phyloP scores from a whole-genome alignment of 2,113 vertebrate genomes.

The Montifringilla adamsi region DNA sequence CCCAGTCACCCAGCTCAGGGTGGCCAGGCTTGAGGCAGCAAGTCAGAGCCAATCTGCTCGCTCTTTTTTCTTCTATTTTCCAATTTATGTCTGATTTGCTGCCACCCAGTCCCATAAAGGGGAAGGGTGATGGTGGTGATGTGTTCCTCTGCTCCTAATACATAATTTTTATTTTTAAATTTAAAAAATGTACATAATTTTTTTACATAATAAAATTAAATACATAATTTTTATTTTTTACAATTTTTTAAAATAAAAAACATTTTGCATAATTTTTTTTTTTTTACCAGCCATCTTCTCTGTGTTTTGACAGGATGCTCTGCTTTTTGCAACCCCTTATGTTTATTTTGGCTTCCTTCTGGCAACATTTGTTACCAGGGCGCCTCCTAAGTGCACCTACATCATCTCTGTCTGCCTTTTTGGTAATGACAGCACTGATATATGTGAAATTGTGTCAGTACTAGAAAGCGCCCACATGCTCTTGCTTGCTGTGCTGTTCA shows the following conservation, averaged over 20 bases:
- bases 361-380: background rate
- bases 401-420: background rate
- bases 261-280: background rate
- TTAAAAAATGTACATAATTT: no score
- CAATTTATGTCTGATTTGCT: background rate
- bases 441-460: fast-evolving
- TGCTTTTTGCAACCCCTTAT: background rate
- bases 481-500: background rate
- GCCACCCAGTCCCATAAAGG: background rate
- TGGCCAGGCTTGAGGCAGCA: background rate
- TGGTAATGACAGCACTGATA: fast-evolving
- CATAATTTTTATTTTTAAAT: no score
- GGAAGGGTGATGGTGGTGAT: no score
- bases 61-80: background rate
- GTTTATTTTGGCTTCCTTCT: background rate
- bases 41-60: background rate
- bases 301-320: background rate
- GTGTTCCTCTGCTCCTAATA: background rate
- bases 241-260: no score
- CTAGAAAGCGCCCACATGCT: background rate
- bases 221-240: background rate
- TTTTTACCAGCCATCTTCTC: background rate
- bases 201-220: no score
- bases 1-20: no score
- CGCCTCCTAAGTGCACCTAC: background rate